Base-by-base conservation (phyloP, 2,797 vertebrate species). In the Ammospiza maritima region DNA sequence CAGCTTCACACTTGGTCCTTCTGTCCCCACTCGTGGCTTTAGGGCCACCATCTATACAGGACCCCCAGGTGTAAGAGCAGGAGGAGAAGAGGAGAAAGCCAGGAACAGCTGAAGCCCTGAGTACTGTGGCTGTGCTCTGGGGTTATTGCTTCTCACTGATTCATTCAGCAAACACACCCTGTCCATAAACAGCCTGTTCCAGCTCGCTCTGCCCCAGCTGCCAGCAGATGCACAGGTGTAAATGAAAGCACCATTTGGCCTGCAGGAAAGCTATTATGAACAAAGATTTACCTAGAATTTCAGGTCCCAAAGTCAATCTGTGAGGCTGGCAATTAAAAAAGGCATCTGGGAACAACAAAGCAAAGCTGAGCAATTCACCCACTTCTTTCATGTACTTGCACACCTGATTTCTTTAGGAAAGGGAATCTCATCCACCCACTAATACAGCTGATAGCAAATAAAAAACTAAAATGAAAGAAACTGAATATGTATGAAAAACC, bases 231-330 rank as follows among this genome's bases (percentile, higher is more conserved):
- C 45, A 65, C 69, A 90, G 84, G 92, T 95, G 75, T 85, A 80
- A 94, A 62, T 30, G 45, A 76, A 92, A 94, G 84, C 56, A 77
- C 57, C 57, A 11, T 64, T 50, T 87, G 67, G 74, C 64, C 60
- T 34, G 34, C 71, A 72, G 73, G 73, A 93, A 80, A 83, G 70
- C 90, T 88, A 56, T 75, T 89, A 78, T 2, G n/a, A 77, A 67
- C 69, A 66, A 69, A 95, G 75, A 91, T 84, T 85, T 45, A 89
- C 65, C 84, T 87, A 47, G 45, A 54, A 89, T 90, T 88, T 94
- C 78, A 89, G 53, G 85, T 62, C 57, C 61, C 53, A 30, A 66
- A 85, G 71, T 85, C 65, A 83, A 56, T 84, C 69, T 76, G 34
- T 36, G 76, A 86, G 76, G 48, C 81, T 75, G n/a, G 54, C 40